Conservation (phyloP, 2,113 vertebrate species). For the Platichthys flesus region DNA sequence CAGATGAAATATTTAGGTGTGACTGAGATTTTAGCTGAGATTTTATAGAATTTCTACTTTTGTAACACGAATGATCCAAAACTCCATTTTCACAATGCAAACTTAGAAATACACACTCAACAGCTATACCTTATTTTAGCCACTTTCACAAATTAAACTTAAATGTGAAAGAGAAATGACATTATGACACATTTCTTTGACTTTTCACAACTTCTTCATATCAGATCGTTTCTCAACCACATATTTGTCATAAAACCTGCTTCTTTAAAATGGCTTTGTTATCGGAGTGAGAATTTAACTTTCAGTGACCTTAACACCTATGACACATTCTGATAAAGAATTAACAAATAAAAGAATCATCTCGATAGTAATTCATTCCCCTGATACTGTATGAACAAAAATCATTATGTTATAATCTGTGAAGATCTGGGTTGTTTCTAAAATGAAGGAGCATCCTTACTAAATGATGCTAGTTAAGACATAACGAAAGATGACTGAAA, state of each 20-base stretch:
- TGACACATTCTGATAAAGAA: not conserved
- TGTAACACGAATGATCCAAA: not conserved
- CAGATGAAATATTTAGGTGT: not conserved
- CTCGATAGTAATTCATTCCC: not conserved
- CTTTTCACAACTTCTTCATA: constrained; percentile 34
- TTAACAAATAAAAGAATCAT: not conserved
- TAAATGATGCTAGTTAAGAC: not conserved
- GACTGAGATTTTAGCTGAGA: not conserved
- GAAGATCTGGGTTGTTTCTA: not conserved
- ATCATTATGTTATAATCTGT: not conserved
- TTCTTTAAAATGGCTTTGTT: constrained; percentile 39
- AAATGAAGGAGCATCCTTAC: not conserved
- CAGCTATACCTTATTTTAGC: too few species aligned
- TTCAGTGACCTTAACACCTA: not conserved
- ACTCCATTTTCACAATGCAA: not conserved
- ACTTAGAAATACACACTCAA: not conserved
- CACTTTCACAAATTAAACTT: not conserved
- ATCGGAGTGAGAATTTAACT: constrained; percentile 14
- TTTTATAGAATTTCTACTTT: not conserved
- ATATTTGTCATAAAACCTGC: not conserved
- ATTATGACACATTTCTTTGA: not conserved
- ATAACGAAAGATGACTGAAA: not conserved
- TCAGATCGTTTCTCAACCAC: not conserved
- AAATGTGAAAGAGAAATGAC: not conserved
- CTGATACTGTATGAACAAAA: too few species aligned